A percentile compares a stretch with the other conserved stretches of the same genome.
These are phyloP conservation scores for Gerris lacustris DNA, from an alignment of 2,888 invertebrate species.

Conservation along the genomic window DNA sequence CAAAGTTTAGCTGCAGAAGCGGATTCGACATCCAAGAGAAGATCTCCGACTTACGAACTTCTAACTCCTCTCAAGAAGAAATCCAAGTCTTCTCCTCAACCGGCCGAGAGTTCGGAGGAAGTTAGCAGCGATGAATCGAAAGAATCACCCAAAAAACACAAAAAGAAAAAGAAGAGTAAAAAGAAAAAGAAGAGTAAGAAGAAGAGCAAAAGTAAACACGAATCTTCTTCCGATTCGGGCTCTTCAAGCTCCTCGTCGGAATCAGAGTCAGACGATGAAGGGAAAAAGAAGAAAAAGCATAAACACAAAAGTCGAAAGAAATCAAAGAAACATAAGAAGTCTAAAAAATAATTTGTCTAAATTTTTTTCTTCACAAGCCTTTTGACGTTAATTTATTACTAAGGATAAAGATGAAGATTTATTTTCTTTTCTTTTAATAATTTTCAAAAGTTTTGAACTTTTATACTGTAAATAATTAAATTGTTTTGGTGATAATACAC, in stretches of 20 bases:
- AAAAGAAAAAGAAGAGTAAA: constrained; percentile 51
- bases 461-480: too few relatives aligned
- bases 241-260: constrained; percentile 26
- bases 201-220: constrained; percentile 25
- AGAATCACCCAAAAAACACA: constrained; percentile 18
- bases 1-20: constrained; percentile 15
- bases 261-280: constrained; percentile 28
- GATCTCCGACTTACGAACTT: constrained; percentile 16
- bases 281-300: constrained; percentile 29
- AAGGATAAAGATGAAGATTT: too few relatives aligned
- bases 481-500: too few relatives aligned
- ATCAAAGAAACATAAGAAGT: constrained; percentile 29
- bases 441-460: too few relatives aligned
- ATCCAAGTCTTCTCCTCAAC: constrained; percentile 11
- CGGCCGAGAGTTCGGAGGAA: constrained; percentile 8
- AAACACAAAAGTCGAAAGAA: constrained; percentile 31
- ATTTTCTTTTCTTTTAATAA: too few relatives aligned
- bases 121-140: constrained; percentile 22
- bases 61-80: constrained; percentile 18
- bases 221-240: constrained; percentile 28
- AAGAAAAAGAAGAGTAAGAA: constrained; percentile 63
- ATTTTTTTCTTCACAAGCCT: background rate
- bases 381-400: too few relatives aligned
- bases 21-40: background rate
- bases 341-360: constrained; percentile 20